Evolutionary conservation across 2,113 vertebrate genomes (phyloP), one percentile per base, ranked within the genome.

Genomic region (Pseudolaguvia tuberculata): DNA sequence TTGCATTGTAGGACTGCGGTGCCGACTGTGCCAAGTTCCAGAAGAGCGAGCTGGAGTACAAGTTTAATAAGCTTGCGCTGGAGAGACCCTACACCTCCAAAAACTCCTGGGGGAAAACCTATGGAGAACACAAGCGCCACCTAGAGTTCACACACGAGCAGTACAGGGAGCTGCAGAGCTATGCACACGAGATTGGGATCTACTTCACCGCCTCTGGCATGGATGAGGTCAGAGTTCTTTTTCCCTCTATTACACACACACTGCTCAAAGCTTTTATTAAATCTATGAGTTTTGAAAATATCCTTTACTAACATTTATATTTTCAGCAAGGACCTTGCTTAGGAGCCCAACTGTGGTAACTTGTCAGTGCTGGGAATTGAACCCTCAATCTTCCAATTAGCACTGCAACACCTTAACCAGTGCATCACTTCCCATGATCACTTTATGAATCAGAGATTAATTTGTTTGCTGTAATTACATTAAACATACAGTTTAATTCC

Each of bases 11-110:
- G 97, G 94, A 98, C 2, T 93, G 94, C 0, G 97, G 97, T 11
- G 97, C 95, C 0, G 96, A 99, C 56, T 99, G 97, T 82, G 96
- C 96, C 20, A 99, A 99, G 81, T 95, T 99, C 79, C 97, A 99
- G 88, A 99, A 98, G 83, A 99, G 97, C 2, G 97, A 98, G 52
- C 79, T 99, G 76, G 93, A 96, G 62, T 63, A 92, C 81, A 98
- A 97, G 72, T 99, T 99, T 77, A 99, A 95, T 80, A 94, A 91
- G 76, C 88, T 79, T 71, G 97, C 96, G 0, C 75, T 98, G 86
- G 92, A 91, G 71, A 91, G 94, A 2, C 93, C 92, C 0, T 99
- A 99, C 71, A 91, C 82, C 0, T 94, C 95, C 0, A 78, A 91
- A 70, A 89, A 99, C 69, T 98, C 97, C 1, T 99, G 97, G 94